Evolutionary conservation across 2,888 invertebrate species (phyloP), one percentile per base, ranked within the genome.

Genomic region (Tenodera sinensis): DNA sequence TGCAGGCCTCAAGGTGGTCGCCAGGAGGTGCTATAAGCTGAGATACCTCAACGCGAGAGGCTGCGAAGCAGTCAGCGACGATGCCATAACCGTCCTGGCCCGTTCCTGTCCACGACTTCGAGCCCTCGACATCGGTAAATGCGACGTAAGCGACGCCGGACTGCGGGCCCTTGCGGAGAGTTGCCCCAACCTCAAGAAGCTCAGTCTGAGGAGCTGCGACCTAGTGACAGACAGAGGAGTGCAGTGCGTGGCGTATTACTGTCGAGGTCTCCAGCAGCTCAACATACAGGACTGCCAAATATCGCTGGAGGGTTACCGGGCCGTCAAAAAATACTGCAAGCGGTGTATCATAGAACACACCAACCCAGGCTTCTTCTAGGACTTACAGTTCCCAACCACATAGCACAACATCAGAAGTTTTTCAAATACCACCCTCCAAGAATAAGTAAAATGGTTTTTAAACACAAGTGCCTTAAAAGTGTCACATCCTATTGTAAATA

Each of bases 231-330:
- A 98, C 93, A 95, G 97, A 89, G 98, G 98, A 0, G 95, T 97
- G 81, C 97, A 98, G 93, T 96, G 97, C 88, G 95, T 98, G 14
- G 98, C 98, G 0, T 98, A 98, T 93, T 97, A 97, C 93, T 98
- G 98, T 92, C 95, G 98, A 83, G 98, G 98, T 0, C 94, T 98
- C 83, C 97, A 98, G 89, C 98, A 98, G 92, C 94, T 98, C 15
- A 98, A 98, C 93, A 98, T 98, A 91, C 98, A 98, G 92, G 98
- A 98, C 93, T 98, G 98, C 90, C 97, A 97, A 90, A 97, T 98
- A 91, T 97, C 98, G 7, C 94, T 97, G 84, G 96, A 98, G 91
- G 98, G 98, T 0, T 98, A 98, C 93, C 94, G 97, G 91, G 98
- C 98, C 8, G 98, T 98, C 84, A 98, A 98, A 93, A 97, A 97